phyloP scores from a whole-genome alignment of 1,140 invertebrate species.

The Lepidurus couesii region DNA sequence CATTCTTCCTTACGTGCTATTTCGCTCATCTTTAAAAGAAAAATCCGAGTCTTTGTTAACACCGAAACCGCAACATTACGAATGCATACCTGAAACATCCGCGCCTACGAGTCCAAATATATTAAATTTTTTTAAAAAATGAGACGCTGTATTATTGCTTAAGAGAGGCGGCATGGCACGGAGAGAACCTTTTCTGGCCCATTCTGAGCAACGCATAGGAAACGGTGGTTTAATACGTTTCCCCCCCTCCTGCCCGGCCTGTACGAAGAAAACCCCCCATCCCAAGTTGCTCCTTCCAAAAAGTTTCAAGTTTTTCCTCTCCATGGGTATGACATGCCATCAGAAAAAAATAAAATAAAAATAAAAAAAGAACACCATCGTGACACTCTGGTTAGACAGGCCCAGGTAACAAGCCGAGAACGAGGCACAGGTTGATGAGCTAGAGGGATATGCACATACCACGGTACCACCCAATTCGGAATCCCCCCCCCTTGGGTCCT shows the following conservation, averaged over 20 bases:
- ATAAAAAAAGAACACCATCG: background rate
- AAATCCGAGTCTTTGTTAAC: background rate
- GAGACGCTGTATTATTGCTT: background rate
- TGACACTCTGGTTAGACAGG: constrained; percentile 21
- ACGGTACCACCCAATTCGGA: background rate
- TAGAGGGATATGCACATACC: background rate
- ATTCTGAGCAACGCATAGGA: too few species aligned
- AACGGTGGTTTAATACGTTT: too few species aligned
- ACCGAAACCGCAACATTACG: background rate
- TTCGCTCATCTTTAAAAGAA: too few species aligned
- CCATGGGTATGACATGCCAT: background rate
- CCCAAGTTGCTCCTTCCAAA: background rate
- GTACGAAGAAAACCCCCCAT: background rate
- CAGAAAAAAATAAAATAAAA: too few species aligned
- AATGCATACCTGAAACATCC: constrained; percentile 2
- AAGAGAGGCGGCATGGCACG: background rate
- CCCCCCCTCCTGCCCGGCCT: too few species aligned
- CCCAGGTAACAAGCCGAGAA: background rate
- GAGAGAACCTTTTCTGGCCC: background rate
- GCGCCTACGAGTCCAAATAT: background rate
- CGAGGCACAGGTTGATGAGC: constrained; percentile 17
- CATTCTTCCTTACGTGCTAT: too few species aligned
- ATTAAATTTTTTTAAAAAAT: background rate
- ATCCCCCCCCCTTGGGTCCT: background rate
- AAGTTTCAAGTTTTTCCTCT: constrained; percentile 5